Evolutionary conservation across 2,797 vertebrate genomes (phyloP).

Genomic region (Enteromius argenteus): DNA sequence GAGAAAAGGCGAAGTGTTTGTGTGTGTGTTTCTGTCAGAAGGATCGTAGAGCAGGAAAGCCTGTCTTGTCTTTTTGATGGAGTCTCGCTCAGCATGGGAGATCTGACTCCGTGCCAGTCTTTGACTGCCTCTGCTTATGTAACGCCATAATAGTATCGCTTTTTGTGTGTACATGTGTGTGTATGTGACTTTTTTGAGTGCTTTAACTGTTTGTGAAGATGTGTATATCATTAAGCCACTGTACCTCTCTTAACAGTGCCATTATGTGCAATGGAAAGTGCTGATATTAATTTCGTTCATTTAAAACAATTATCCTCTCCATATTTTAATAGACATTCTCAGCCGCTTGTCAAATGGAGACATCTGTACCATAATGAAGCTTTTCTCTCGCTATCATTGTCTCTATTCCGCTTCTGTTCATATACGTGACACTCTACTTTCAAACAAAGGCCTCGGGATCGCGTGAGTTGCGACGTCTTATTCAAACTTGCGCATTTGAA

Average conservation of each 20-base stretch:
- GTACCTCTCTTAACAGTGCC: constrained; percentile 46
- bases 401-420: constrained; percentile 21
- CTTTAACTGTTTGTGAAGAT: constrained; percentile 46
- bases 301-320: constrained; percentile 55
- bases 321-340: constrained; percentile 48
- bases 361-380: constrained; percentile 47
- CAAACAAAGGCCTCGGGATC: constrained; percentile 10
- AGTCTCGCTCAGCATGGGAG: constrained; percentile 41
- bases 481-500: constrained; percentile 47
- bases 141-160: constrained; percentile 36
- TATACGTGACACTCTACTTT: constrained; percentile 11
- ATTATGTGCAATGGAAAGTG: constrained; percentile 43
- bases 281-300: constrained; percentile 53
- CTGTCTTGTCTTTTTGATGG: constrained; percentile 46
- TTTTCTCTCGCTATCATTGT: constrained; percentile 25
- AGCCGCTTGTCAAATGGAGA: constrained; percentile 48
- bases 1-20: constrained; percentile 71
- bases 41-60: constrained; percentile 30
- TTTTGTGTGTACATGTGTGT: constrained; percentile 29
- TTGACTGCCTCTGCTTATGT: constrained; percentile 40
- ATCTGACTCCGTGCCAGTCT: constrained; percentile 17
- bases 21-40: constrained; percentile 26
- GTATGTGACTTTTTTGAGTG: constrained; percentile 18
- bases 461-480: background rate
- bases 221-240: constrained; percentile 29